A percentile compares a stretch with the other conserved stretches of the same genome.
Evolutionary conservation across 2,113 vertebrate genomes (phyloP).

Genomic region (Colossoma macropomum): DNA sequence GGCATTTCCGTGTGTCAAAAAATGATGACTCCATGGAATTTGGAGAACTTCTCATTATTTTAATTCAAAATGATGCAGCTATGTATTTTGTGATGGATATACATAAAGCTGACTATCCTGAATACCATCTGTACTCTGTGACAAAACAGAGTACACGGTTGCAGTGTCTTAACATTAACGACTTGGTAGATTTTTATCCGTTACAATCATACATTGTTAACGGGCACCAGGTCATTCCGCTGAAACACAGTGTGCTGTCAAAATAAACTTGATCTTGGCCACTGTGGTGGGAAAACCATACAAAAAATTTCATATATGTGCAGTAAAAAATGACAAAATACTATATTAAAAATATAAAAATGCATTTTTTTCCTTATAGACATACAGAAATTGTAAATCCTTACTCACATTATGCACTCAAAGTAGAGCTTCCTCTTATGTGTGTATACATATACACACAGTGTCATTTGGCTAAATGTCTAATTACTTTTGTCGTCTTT

Average conservation of each 20-base stretch:
- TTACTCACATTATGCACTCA: no score
- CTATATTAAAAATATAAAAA: not conserved
- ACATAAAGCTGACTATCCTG: conserved; percentile 37
- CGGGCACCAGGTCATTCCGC: conserved; percentile 44
- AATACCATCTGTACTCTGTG: conserved; percentile 56
- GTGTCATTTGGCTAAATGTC: not conserved
- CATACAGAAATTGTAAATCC: not conserved
- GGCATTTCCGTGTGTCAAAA: conserved; percentile 47
- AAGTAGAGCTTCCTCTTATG: not conserved
- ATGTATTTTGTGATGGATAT: conserved; percentile 54
- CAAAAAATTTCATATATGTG: not conserved
- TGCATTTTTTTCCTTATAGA: not conserved
- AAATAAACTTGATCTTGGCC: conserved; percentile 43
- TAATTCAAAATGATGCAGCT: conserved; percentile 50
- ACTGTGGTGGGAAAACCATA: conserved; percentile 31
- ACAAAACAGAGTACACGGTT: conserved; percentile 38
- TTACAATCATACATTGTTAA: conserved; percentile 58
- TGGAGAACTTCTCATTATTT: conserved; percentile 58
- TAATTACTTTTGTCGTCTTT: not conserved
- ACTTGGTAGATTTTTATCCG: conserved; percentile 53
- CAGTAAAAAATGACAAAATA: no score
- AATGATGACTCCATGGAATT: conserved; percentile 51
- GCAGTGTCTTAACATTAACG: conserved; percentile 48
- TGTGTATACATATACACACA: no score
- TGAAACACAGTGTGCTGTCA: conserved; percentile 57